Percentiles rank a stretch among this genome's conserved stretches.
Evolutionary conservation across 2,113 vertebrate genomes (phyloP).

Genomic region (Bos javanicus): DNA sequence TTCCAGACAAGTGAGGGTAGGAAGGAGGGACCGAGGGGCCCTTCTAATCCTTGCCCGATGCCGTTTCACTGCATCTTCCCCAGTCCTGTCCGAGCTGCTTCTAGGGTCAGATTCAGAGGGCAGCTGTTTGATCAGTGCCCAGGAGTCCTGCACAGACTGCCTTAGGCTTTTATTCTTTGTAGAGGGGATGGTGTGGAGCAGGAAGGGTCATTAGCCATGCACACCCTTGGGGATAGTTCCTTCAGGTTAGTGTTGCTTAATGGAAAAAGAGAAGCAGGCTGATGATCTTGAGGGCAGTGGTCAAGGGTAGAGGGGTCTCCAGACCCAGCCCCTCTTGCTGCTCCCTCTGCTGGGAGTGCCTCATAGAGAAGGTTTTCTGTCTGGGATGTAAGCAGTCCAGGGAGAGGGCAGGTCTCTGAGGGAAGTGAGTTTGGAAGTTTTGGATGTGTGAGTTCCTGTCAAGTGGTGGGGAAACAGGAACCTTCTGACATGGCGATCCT

Average conservation of each 20-base stretch:
- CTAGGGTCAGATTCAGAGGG: no score
- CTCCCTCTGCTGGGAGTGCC: neutral
- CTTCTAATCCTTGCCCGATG: rapidly evolving
- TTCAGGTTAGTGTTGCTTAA: no score
- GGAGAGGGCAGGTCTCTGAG: neutral
- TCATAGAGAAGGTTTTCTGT: neutral
- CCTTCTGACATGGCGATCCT: neutral
- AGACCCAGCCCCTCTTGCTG: neutral
- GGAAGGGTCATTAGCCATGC: no score
- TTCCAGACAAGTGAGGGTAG: neutral
- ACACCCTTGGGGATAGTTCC: neutral
- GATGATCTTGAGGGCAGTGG: rapidly evolving
- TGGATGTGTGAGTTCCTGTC: neutral
- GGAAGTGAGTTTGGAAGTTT: neutral
- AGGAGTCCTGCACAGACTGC: neutral
- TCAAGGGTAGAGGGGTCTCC: neutral
- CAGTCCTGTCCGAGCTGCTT: neutral
- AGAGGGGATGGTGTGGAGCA: neutral
- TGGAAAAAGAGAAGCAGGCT: neutral
- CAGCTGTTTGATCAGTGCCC: neutral
- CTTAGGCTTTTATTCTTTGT: neutral
- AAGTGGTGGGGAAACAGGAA: no score
- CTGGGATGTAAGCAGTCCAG: neutral
- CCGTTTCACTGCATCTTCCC: neutral
- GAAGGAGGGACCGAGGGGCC: neutral